Evolutionary conservation across 2,888 invertebrate species (phyloP), one percentile per base, ranked within the genome.

Genomic region (Aleiodes leptofemur): DNA sequence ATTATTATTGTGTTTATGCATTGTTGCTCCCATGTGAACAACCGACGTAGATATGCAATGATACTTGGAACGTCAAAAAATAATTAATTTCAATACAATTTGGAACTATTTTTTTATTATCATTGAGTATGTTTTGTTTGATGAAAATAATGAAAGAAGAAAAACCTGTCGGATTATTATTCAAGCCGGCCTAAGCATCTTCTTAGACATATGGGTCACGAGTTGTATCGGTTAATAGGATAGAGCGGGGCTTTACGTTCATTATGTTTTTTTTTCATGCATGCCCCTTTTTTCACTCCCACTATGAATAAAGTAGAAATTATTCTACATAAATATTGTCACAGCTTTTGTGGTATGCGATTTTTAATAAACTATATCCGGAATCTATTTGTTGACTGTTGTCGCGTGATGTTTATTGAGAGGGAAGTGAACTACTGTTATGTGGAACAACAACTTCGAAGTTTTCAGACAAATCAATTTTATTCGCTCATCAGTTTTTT

Each of bases 131-230:
- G 5, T 8, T 38, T 38, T 43, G 7, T 43, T 43, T 0, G 4
- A 34, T 34, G 6, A 34, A 43, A 43, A 43, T 8, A 43, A 51
- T 51, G n/a, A 11, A n/a, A 14, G 14, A 51, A 43, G 14, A 59
- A 48, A 38, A 48, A 64, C 34, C 6, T 34, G 34, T 48, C 48
- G 16, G 23, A 43, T 43, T 23, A 8, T 14, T 64, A 48, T 23
- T 64, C 48, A 8, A 64, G 43, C 48, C 48, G 43, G 43, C 34
- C 31, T 64, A n/a, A 61, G n/a, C 38, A 87, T 86, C 83, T 83
- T 80, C 81, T 83, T 81, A 83, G 83, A 84, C 87, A 89, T 89
- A 86, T 89, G 87, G 89, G 88, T 89, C 89, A 88, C 83, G 85
- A 88, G 88, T 86, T 85, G 83, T 85, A 86, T 78, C 79, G 77